These are phyloP conservation scores for Neodiprion pinetum DNA, from an alignment of 1,140 invertebrate species.

Conservation along the genomic window DNA sequence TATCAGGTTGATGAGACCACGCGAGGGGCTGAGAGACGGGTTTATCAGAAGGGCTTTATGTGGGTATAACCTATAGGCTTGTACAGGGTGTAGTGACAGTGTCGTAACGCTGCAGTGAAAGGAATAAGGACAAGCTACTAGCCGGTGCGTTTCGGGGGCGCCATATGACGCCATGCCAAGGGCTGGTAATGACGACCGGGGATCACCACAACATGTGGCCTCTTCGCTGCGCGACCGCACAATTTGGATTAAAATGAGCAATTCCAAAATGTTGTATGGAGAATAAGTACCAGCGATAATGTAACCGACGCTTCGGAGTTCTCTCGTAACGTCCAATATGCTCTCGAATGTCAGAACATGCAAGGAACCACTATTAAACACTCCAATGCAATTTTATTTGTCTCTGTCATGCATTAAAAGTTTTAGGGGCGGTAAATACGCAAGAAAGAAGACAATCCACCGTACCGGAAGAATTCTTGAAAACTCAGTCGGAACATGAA, in stretches of 20 bases:
- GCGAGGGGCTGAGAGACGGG: conserved; percentile 25
- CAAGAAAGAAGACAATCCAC: too few species aligned
- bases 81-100: not conserved
- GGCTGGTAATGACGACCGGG: conserved; percentile 34
- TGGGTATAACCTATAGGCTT: not conserved
- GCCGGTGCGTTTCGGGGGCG: conserved; percentile 17
- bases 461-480: too few species aligned
- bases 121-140: not conserved
- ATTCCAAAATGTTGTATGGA: not conserved
- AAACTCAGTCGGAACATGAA: too few species aligned
- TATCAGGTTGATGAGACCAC: conserved; percentile 33
- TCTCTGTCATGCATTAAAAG: too few species aligned
- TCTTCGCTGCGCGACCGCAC: conserved; percentile 31
- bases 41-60: conserved; percentile 28
- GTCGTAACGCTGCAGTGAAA: not conserved
- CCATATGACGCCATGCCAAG: conserved; percentile 39
- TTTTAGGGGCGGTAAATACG: too few species aligned
- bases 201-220: conserved; percentile 42
- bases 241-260: conserved; percentile 53
- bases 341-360: too few species aligned
- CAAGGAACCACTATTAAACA: too few species aligned
- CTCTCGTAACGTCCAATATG: too few species aligned
- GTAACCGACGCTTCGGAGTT: too few species aligned
- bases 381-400: too few species aligned
- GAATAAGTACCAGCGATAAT: too few species aligned